phyloP scores from a whole-genome alignment of 2,888 invertebrate genomes.

The Ormia ochracea region DNA sequence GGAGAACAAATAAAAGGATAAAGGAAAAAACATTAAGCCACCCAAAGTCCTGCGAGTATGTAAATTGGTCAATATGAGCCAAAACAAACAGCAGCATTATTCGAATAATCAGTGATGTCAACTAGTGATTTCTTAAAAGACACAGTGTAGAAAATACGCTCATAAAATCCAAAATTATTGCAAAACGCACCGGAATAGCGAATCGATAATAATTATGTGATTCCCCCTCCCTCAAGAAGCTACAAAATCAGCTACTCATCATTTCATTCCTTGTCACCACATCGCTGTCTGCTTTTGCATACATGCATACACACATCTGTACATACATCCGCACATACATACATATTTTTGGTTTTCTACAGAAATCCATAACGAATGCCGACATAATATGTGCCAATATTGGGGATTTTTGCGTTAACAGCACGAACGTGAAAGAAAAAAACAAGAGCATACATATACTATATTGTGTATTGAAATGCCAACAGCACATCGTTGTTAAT shows the following conservation, averaged over 20 bases:
- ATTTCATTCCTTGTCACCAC: slow-evolving; percentile 14
- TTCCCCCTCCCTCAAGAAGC: no score
- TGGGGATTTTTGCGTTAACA: slow-evolving; percentile 56
- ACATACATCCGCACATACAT: no score
- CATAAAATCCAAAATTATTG: no score
- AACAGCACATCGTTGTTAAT: slow-evolving; percentile 10
- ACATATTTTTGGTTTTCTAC: slow-evolving; percentile 27
- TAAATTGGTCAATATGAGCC: slow-evolving; percentile 52
- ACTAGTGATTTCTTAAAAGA: not conserved
- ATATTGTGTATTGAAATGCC: slow-evolving; percentile 37
- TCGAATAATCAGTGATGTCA: slow-evolving; percentile 6
- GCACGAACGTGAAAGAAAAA: slow-evolving; percentile 33
- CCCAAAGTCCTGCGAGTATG: slow-evolving; percentile 37
- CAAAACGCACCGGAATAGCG: no score
- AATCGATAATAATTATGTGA: no score
- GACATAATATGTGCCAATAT: slow-evolving; percentile 57
- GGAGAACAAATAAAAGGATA: not conserved
- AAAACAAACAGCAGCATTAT: slow-evolving; percentile 42
- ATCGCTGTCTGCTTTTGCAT: not conserved
- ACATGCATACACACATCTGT: no score
- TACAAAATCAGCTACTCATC: not conserved
- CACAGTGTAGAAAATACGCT: no score
- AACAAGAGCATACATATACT: no score
- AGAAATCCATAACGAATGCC: slow-evolving; percentile 57
- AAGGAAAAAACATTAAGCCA: slow-evolving; percentile 19